Percentiles rank a stretch among this genome's conserved stretches.
These are phyloP conservation scores for Fregetta grallaria DNA, from an alignment of 2,113 vertebrate genomes.

Conservation along the genomic window DNA sequence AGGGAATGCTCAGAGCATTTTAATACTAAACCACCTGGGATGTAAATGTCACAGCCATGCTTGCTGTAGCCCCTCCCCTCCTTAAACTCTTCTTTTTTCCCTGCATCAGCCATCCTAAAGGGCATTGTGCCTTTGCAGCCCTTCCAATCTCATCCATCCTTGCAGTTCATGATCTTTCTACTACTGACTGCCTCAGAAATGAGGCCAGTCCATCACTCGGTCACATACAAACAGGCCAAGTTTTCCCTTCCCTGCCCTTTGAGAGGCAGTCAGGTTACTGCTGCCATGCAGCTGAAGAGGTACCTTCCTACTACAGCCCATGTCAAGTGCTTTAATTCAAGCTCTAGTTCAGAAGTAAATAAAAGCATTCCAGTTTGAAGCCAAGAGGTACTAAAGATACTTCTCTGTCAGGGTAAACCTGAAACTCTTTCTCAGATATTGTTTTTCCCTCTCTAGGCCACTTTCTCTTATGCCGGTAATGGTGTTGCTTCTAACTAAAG, in stretches of 20 bases:
- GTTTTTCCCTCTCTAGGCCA: neutral
- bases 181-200: neutral
- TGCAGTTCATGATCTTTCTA: neutral
- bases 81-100: neutral
- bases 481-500: neutral
- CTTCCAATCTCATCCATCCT: neutral
- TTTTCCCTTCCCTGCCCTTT: neutral
- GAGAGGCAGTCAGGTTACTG: neutral
- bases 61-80: neutral
- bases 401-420: neutral
- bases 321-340: neutral
- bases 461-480: neutral
- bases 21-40: neutral
- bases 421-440: neutral
- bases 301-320: neutral
- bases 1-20: neutral
- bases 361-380: neutral
- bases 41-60: fast-evolving
- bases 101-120: neutral
- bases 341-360: neutral
- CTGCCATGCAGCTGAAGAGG: neutral
- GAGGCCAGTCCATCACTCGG: neutral
- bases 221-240: neutral
- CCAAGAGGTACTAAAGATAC: neutral
- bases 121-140: neutral